Evolutionary conservation across 1,140 invertebrate genomes (phyloP).

Genomic region (Musca domestica): DNA sequence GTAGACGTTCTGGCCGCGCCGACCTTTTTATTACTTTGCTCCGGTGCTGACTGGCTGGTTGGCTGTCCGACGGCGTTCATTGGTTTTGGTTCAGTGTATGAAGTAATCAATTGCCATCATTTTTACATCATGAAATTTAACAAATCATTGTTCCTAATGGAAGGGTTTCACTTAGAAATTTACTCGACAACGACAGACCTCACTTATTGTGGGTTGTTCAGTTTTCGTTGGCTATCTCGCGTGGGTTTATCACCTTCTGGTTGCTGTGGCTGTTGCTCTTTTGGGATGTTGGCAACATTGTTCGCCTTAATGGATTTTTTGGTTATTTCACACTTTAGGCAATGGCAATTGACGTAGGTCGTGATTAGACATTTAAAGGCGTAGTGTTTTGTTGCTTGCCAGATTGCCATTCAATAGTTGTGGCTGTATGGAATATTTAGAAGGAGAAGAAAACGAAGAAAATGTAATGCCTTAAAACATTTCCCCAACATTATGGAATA

Average conservation of each 20-base stretch:
- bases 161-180: no score
- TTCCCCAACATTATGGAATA: no score
- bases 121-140: background rate
- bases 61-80: background rate
- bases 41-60: background rate
- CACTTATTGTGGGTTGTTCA: no score
- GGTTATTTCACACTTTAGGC: slow-evolving; percentile 9
- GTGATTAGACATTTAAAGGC: background rate
- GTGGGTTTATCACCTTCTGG: background rate
- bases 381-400: no score
- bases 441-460: no score
- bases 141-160: background rate
- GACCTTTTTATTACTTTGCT: background rate
- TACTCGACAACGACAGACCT: no score
- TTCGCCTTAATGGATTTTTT: background rate
- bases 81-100: background rate
- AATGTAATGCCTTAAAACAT: no score
- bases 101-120: slow-evolving; percentile 17
- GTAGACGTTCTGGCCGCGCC: background rate
- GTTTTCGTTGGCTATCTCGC: background rate
- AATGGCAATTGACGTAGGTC: slow-evolving; percentile 5
- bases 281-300: background rate
- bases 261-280: background rate
- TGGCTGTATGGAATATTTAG: no score
- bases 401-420: no score